These are phyloP conservation scores for Polietes domitor DNA, from an alignment of 2,888 invertebrate species.

Conservation along the genomic window DNA sequence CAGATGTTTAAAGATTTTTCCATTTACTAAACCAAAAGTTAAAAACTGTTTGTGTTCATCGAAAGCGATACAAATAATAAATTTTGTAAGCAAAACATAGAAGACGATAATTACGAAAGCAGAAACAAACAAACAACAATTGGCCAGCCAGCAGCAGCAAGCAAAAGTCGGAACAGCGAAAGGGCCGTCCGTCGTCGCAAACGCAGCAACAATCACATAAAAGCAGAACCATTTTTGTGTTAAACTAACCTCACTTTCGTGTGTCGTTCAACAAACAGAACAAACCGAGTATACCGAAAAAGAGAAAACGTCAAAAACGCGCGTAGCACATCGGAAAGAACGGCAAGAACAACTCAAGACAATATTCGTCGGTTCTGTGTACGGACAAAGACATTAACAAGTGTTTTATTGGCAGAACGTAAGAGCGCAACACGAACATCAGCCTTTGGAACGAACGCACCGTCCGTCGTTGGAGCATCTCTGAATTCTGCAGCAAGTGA, in stretches of 20 bases:
- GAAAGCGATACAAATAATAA: slow-evolving; percentile 45
- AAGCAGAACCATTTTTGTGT: slow-evolving; percentile 47
- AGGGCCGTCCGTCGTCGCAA: neutral
- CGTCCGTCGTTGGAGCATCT: neutral
- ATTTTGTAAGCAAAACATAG: slow-evolving; percentile 61
- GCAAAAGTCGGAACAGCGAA: no score
- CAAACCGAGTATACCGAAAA: slow-evolving; percentile 55
- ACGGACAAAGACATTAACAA: slow-evolving; percentile 25
- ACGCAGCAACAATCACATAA: slow-evolving; percentile 1
- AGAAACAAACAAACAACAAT: slow-evolving; percentile 38
- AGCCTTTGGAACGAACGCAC: neutral
- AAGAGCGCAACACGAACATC: neutral
- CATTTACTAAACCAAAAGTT: neutral
- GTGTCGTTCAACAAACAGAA: slow-evolving; percentile 42
- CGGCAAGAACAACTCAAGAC: slow-evolving; percentile 38
- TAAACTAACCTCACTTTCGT: slow-evolving; percentile 61
- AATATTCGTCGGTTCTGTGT: slow-evolving; percentile 2
- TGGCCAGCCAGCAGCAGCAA: slow-evolving; percentile 22
- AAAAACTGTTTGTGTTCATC: slow-evolving; percentile 34
- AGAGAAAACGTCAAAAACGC: slow-evolving; percentile 66
- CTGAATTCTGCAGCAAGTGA: neutral
- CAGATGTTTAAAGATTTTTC: no score
- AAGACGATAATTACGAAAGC: slow-evolving; percentile 52
- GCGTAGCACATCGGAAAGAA: slow-evolving; percentile 54
- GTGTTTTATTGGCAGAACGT: neutral